Evolutionary conservation across 2,888 invertebrate species (phyloP).

Genomic region (Zaprionus obscuricornis): DNA sequence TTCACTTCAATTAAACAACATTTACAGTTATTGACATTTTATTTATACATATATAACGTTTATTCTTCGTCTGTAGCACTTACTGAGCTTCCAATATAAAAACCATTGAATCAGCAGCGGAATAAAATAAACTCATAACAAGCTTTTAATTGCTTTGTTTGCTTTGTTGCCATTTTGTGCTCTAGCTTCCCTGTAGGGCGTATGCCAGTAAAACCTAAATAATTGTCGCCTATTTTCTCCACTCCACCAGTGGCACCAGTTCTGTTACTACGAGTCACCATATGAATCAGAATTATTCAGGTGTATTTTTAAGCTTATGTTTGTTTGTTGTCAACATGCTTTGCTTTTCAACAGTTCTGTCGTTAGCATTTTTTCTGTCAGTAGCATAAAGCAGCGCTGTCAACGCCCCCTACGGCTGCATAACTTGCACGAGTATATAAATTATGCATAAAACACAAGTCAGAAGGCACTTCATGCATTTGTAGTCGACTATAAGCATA

Average conservation of each 20-base stretch:
- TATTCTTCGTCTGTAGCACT: neutral
- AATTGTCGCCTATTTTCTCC: conserved; percentile 16
- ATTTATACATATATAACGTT: too few species aligned
- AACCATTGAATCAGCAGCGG: conserved; percentile 13
- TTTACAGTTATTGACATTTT: too few species aligned
- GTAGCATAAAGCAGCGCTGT: neutral
- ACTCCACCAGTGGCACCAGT: too few species aligned
- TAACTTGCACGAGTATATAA: too few species aligned
- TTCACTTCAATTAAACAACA: too few species aligned
- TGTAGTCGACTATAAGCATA: too few species aligned
- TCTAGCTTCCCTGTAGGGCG: neutral
- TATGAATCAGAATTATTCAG: neutral
- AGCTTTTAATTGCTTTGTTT: conserved; percentile 26
- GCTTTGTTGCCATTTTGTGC: neutral
- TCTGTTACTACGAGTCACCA: too few species aligned
- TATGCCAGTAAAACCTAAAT: conserved; percentile 33
- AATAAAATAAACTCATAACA: conserved; percentile 29
- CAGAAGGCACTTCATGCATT: too few species aligned
- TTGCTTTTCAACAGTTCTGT: conserved; percentile 13
- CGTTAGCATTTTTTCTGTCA: conserved; percentile 26
- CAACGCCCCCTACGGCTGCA: too few species aligned
- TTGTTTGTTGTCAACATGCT: conserved; percentile 14
- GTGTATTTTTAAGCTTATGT: conserved; percentile 16
- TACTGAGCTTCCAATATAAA: conserved; percentile 28
- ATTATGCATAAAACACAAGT: too few species aligned